Conservation (phyloP, 2,888 invertebrate species). For the Meiosimyza platycephala region DNA sequence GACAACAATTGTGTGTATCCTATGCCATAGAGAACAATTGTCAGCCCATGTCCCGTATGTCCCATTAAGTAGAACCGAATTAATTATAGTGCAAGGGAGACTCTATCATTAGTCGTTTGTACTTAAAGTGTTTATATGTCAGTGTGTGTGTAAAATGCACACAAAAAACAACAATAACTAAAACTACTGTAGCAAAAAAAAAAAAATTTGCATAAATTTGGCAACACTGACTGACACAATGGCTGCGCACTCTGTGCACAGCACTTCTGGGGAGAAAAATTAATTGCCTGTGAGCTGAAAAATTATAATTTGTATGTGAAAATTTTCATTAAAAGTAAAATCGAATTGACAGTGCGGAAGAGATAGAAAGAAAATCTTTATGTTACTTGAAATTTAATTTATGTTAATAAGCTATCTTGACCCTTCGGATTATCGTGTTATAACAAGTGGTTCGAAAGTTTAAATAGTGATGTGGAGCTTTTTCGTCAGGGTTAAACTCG, state of each 20-base stretch:
- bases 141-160: too few relatives aligned
- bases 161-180: slow-evolving; percentile 8
- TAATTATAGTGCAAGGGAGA: slow-evolving; percentile 24
- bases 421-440: too few relatives aligned
- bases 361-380: too few relatives aligned
- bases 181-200: background rate
- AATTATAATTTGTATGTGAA: too few relatives aligned
- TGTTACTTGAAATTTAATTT: too few relatives aligned
- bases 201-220: slow-evolving; percentile 8
- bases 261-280: slow-evolving; percentile 19
- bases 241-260: background rate
- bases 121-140: background rate
- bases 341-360: too few relatives aligned
- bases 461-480: too few relatives aligned
- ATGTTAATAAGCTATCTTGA: too few relatives aligned
- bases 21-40: slow-evolving; percentile 4
- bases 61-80: slow-evolving; percentile 23
- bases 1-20: background rate
- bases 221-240: slow-evolving; percentile 20
- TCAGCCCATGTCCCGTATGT: slow-evolving; percentile 18
- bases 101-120: background rate
- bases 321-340: too few relatives aligned
- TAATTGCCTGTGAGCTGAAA: slow-evolving; percentile 6
- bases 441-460: too few relatives aligned
- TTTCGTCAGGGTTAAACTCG: too few relatives aligned